Evolutionary conservation across 2,888 invertebrate species (phyloP), one percentile per base, ranked within the genome.

Genomic region (Troides oblongomaculatus): DNA sequence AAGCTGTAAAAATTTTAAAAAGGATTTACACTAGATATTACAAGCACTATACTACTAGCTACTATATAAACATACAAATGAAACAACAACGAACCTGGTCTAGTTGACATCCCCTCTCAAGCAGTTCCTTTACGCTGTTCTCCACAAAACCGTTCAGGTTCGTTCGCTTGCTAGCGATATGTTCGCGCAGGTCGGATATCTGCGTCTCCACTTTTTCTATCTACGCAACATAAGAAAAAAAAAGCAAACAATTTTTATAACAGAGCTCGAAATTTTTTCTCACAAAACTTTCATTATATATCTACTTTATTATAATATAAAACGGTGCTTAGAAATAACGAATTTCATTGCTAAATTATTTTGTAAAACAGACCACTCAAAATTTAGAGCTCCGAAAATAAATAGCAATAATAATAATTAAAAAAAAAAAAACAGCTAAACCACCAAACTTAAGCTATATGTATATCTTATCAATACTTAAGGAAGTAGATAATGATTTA

Each of bases 201-300:
- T 93, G 93, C 76, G 91, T 91, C 87, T 94, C 94, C 86, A 95
- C 95, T 83, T 93, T 94, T 88, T 94, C 94, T 87, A 95, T 95
- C 95, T 96, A 94, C 70, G 77, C 74, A 78, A 74, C 69, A 75
- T 72, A 70, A 62, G 65, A 76, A 75, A 76, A 73, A 10, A 39
- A 75, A 75, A 76, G 83, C 83, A 84, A 39, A 81, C 74, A 85
- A 86, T 74, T 73, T 68, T 72, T 76, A 77, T 66, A 46, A 50
- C 67, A 74, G 78, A 81, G 78, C 77, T 81, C 83, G 79, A 83
- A 83, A 82, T 78, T 77, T 71, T 66, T 82, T 81, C 25, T 25
- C 30, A 30, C 25, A n/a, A 21, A 50, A 25, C 50, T 14, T 63
- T 3, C 14, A 63, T 53, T 25, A 5, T 8, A 17, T 14, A 30